phyloP scores from a whole-genome alignment of 2,113 vertebrate genomes.

The Poeciliopsis prolifica region DNA sequence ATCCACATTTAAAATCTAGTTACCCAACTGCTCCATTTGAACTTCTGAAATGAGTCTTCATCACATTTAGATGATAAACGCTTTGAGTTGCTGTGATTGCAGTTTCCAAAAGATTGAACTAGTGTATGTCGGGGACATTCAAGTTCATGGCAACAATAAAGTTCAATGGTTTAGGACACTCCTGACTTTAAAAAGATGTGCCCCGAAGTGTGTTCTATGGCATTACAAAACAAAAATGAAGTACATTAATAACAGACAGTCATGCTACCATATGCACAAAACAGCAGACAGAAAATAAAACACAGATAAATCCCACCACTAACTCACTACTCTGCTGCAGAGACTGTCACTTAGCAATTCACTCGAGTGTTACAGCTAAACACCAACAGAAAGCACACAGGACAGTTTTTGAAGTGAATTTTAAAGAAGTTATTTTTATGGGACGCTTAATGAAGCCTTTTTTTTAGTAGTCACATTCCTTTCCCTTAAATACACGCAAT shows the following conservation, averaged over 20 bases:
- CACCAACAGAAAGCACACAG: conserved; percentile 3
- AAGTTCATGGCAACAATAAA: no score
- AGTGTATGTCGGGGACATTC: no score
- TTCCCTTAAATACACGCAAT: not conserved
- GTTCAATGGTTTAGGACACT: no score
- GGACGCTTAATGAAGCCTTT: not conserved
- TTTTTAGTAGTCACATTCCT: not conserved
- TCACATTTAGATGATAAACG: no score
- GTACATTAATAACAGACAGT: no score
- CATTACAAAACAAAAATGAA: conserved; percentile 9
- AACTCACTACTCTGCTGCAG: conserved; percentile 80
- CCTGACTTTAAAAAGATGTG: no score
- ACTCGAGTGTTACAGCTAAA: conserved; percentile 76
- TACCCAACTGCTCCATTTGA: no score
- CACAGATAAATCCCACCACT: conserved; percentile 54
- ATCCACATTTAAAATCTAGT: no score
- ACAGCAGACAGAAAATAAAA: conserved; percentile 52
- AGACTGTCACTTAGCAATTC: conserved; percentile 94
- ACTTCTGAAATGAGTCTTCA: no score
- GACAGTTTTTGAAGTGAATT: conserved; percentile 28
- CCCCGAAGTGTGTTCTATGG: no score
- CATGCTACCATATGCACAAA: conserved; percentile 26
- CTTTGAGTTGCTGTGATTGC: no score
- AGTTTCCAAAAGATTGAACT: no score
- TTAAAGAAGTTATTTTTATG: not conserved